Percentiles rank a stretch among this genome's conserved stretches.
These are phyloP conservation scores for Oreohelix idahoensis DNA, from an alignment of 1,140 invertebrate genomes.

Conservation along the genomic window DNA sequence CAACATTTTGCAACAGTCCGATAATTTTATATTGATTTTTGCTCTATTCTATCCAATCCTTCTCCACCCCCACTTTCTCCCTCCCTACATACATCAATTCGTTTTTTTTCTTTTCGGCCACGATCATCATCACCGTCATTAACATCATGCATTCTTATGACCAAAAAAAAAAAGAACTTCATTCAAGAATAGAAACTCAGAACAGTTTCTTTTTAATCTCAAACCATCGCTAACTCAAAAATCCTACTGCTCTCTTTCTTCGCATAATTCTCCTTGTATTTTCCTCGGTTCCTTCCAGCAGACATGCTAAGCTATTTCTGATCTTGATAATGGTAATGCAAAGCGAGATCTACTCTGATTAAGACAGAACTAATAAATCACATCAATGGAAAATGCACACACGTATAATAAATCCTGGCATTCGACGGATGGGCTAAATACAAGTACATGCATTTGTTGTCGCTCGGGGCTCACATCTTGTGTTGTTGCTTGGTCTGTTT, in stretches of 20 bases:
- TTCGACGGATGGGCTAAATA: neutral
- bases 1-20: conserved; percentile 8
- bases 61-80: neutral
- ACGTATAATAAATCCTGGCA: neutral
- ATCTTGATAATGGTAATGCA: neutral
- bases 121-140: neutral
- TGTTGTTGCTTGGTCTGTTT: neutral
- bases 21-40: conserved; percentile 11
- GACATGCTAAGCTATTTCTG: neutral
- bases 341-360: neutral
- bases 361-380: neutral
- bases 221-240: too few relatives aligned
- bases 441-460: conserved; percentile 3
- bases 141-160: neutral
- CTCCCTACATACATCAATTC: too few relatives aligned
- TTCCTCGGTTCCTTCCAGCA: neutral
- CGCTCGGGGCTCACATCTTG: neutral
- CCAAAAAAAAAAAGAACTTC: neutral
- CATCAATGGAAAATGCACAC: neutral
- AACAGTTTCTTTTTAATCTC: neutral
- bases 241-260: too few relatives aligned
- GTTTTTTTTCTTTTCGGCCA: neutral
- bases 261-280: neutral
- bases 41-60: neutral
- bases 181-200: neutral